Evolutionary conservation across 2,797 vertebrate genomes (phyloP).

Genomic region (Esox masquinongy): DNA sequence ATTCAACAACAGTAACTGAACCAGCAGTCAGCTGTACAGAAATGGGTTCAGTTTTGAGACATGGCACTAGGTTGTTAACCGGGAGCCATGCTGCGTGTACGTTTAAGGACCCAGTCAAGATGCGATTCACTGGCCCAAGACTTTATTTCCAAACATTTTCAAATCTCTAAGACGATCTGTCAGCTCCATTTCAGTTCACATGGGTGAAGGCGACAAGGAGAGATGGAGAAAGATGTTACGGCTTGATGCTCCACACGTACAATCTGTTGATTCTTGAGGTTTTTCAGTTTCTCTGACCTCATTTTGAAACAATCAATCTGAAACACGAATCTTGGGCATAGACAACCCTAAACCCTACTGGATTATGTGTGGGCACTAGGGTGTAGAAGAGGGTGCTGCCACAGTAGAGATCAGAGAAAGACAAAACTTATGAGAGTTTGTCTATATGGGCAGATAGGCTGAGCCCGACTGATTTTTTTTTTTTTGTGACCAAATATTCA

Average conservation of each 20-base stretch:
- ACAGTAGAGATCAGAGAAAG: background rate
- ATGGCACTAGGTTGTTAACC: background rate
- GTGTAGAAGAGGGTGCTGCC: background rate
- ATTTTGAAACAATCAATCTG: background rate
- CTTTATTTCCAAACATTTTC: conserved; percentile 59
- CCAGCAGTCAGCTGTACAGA: conserved; percentile 50
- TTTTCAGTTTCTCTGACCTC: background rate
- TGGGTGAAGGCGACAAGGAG: conserved; percentile 24
- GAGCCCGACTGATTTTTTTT: background rate
- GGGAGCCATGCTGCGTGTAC: conserved; percentile 54
- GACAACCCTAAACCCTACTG: background rate
- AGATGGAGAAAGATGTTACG: background rate
- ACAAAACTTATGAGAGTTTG: background rate
- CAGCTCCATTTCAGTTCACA: conserved; percentile 46
- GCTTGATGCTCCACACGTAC: background rate
- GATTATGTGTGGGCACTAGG: background rate
- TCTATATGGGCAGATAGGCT: background rate
- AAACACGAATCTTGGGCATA: background rate
- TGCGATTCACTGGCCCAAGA: conserved; percentile 57
- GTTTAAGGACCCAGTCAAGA: conserved; percentile 52
- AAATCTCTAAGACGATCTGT: conserved; percentile 43
- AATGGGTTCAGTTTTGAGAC: conserved; percentile 40
- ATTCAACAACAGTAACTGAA: conserved; percentile 60
- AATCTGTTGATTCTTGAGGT: background rate
- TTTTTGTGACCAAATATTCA: conserved; percentile 22